Percentiles rank a stretch among this genome's conserved stretches.
phyloP scores from a whole-genome alignment of 2,888 invertebrate genomes.

The Cenopis cana region DNA sequence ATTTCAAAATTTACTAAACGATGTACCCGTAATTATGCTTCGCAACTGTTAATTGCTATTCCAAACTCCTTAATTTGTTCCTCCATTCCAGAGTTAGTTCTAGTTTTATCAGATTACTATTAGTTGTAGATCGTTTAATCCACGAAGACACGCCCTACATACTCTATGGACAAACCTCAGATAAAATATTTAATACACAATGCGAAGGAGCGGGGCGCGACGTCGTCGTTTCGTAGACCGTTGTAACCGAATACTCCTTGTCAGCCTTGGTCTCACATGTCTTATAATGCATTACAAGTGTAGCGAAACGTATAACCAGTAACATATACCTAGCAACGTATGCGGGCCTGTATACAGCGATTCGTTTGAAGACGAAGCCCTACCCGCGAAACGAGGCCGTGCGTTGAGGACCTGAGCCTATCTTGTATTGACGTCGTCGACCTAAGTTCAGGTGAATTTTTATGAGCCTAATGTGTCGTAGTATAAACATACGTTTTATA shows the following conservation, averaged over 20 bases:
- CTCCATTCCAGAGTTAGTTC: conserved; percentile 45
- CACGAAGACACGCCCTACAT: not conserved
- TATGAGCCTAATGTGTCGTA: not conserved
- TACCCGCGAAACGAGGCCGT: conserved; percentile 61
- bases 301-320: conserved; percentile 24
- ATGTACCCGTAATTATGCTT: conserved; percentile 43
- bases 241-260: conserved; percentile 37
- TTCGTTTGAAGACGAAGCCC: conserved; percentile 46
- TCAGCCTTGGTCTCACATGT: conserved; percentile 40
- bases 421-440: conserved; percentile 15
- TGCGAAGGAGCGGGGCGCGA: not conserved
- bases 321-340: not conserved
- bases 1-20: conserved; percentile 37
- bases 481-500: conserved; percentile 1
- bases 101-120: conserved; percentile 31
- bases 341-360: conserved; percentile 17
- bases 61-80: conserved; percentile 47
- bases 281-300: conserved; percentile 40
- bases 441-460: conserved; percentile 17
- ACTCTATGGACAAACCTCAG: no score
- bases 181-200: not conserved
- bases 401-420: conserved; percentile 50
- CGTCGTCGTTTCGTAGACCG: conserved; percentile 20
- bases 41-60: conserved; percentile 47
- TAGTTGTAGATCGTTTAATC: conserved; percentile 1